Evolutionary conservation across 2,888 invertebrate species (phyloP).

Genomic region (Scaptodrosophila latifasciaeformis): DNA sequence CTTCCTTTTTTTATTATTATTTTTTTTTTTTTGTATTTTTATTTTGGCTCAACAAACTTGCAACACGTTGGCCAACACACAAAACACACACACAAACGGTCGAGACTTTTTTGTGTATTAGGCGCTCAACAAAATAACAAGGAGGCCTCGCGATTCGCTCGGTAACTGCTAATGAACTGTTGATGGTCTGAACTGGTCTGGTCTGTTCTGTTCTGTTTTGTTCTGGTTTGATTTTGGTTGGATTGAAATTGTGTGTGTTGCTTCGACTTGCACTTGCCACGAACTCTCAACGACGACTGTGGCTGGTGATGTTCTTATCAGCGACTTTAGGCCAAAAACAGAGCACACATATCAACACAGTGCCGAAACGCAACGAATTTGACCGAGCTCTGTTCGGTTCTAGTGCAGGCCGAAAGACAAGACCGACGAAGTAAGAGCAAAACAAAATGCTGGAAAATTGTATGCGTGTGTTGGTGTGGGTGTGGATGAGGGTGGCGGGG

Average conservation of each 20-base stretch:
- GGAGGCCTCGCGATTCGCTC: neutral
- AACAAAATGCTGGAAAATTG: slow-evolving; percentile 53
- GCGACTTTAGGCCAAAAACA: slow-evolving; percentile 19
- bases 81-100: slow-evolving; percentile 48
- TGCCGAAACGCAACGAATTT: slow-evolving; percentile 13
- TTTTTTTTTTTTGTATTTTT: neutral
- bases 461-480: too few species aligned
- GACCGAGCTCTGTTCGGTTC: too few species aligned
- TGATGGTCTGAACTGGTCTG: slow-evolving; percentile 12
- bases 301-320: slow-evolving; percentile 42
- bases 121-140: slow-evolving; percentile 48
- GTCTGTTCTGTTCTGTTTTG: slow-evolving; percentile 5
- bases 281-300: slow-evolving; percentile 50
- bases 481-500: slow-evolving; percentile 1
- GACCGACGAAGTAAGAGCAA: slow-evolving; percentile 48
- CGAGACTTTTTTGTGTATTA: slow-evolving; percentile 42
- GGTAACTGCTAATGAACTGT: neutral
- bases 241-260: neutral
- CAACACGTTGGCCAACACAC: slow-evolving; percentile 3
- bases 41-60: slow-evolving; percentile 2
- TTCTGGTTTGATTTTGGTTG: neutral
- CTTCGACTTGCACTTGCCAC: slow-evolving; percentile 27
- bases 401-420: slow-evolving; percentile 7
- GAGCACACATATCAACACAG: slow-evolving; percentile 26
- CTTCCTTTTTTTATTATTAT: neutral